These are phyloP conservation scores for Gambelia wislizenii DNA, from an alignment of 2,797 vertebrate genomes.

Conservation along the genomic window DNA sequence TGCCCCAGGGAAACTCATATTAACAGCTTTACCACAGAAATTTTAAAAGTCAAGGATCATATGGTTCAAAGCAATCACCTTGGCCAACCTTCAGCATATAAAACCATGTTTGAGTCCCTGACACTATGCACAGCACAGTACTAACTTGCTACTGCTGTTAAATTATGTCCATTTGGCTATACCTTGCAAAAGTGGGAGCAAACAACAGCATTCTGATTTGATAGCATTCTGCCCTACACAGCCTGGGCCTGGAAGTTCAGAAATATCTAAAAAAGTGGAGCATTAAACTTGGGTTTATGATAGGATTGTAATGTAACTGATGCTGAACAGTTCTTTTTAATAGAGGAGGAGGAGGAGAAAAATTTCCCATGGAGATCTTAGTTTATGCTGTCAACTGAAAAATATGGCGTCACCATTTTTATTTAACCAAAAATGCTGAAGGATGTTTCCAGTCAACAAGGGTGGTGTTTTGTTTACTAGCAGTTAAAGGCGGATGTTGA, in stretches of 20 bases:
- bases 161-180: background rate
- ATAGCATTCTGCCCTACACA: background rate
- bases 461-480: conserved; percentile 79
- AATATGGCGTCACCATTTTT: conserved; percentile 68
- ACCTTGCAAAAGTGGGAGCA: background rate
- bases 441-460: conserved; percentile 81
- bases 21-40: background rate
- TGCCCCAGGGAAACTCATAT: background rate
- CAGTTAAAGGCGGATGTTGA: conserved; percentile 56
- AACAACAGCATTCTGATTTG: background rate
- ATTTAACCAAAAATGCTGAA: conserved; percentile 73
- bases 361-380: conserved; percentile 50
- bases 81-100: background rate
- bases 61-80: background rate
- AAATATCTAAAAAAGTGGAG: conserved; percentile 18
- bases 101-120: background rate
- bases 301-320: conserved; percentile 15
- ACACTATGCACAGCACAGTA: background rate
- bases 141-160: background rate
- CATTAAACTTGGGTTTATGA: conserved; percentile 23
- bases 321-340: conserved; percentile 35
- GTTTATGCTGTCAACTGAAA: conserved; percentile 65
- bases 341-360: background rate
- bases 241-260: background rate
- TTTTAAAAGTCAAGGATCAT: background rate